phyloP scores from a whole-genome alignment of 2,797 vertebrate species.

The Helarctos malayanus region DNA sequence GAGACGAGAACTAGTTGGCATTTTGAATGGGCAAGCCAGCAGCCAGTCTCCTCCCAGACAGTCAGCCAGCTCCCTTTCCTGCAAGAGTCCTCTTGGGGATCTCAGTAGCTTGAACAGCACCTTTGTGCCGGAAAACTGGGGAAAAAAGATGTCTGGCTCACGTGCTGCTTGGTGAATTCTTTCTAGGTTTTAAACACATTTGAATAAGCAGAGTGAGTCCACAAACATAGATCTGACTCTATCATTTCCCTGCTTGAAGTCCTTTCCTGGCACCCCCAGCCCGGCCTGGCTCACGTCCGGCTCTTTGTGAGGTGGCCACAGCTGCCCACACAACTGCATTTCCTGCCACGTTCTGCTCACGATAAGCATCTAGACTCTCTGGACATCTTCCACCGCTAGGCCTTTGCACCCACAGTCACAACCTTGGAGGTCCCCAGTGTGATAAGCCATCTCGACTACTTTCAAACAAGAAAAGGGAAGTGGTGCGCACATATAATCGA shows the following conservation, averaged over 20 bases:
- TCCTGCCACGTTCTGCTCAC: not conserved
- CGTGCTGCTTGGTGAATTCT: constrained; percentile 35
- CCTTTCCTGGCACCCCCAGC: not conserved
- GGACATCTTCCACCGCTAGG: not conserved
- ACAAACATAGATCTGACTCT: not conserved
- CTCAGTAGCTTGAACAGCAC: constrained; percentile 39
- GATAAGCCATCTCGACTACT: not conserved
- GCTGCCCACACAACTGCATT: not conserved
- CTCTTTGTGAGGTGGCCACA: not conserved
- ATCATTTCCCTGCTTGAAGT: not conserved
- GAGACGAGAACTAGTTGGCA: constrained; percentile 54
- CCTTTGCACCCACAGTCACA: not conserved
- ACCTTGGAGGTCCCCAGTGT: not conserved
- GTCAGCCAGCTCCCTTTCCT: constrained; percentile 83
- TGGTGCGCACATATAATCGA: not conserved
- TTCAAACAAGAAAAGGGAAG: not conserved
- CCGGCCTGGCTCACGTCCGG: not conserved
- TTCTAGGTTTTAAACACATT: constrained; percentile 71
- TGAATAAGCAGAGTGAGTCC: constrained; percentile 74
- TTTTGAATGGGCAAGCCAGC: constrained; percentile 41
- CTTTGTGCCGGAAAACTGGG: constrained; percentile 61
- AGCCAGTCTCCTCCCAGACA: constrained; percentile 58
- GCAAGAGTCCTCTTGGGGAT: constrained; percentile 83
- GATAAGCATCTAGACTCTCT: not conserved
- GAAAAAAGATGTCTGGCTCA: constrained; percentile 64